These are phyloP conservation scores for Ladona fulva DNA, from an alignment of 1,140 invertebrate genomes.

Conservation along the genomic window DNA sequence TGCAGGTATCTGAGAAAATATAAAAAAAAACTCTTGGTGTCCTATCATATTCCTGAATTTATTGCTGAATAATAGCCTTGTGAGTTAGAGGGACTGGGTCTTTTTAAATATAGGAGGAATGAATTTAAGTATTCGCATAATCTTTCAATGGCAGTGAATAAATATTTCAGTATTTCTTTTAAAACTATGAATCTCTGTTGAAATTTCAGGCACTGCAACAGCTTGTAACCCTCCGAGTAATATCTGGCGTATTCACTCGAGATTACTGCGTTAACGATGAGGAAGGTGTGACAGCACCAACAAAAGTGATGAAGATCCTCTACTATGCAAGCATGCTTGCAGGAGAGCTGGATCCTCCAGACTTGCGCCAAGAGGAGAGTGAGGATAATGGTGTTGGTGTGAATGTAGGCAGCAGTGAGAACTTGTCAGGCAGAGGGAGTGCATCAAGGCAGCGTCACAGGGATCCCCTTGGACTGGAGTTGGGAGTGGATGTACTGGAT, in stretches of 20 bases:
- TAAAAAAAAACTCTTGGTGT: too few relatives aligned
- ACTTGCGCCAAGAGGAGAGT: constrained; percentile 45
- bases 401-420: background rate
- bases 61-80: too few relatives aligned
- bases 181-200: too few relatives aligned
- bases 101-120: too few relatives aligned
- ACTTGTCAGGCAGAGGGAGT: background rate
- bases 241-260: constrained; percentile 61
- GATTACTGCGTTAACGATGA: constrained; percentile 77
- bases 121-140: too few relatives aligned
- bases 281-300: constrained; percentile 65
- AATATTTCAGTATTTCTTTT: too few relatives aligned
- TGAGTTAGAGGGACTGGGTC: too few relatives aligned
- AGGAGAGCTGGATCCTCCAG: constrained; percentile 61
- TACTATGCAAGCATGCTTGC: constrained; percentile 85
- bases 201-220: constrained; percentile 65
- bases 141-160: too few relatives aligned
- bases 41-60: too few relatives aligned
- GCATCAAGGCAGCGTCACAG: constrained; percentile 28
- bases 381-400: background rate
- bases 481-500: constrained; percentile 68
- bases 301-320: constrained; percentile 78
- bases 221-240: constrained; percentile 66
- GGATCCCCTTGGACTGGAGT: constrained; percentile 45
- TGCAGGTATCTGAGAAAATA: too few relatives aligned